Percentiles rank a stretch among this genome's conserved stretches.
Evolutionary conservation across 2,888 invertebrate species (phyloP).

Genomic region (Trachelus tabidus): DNA sequence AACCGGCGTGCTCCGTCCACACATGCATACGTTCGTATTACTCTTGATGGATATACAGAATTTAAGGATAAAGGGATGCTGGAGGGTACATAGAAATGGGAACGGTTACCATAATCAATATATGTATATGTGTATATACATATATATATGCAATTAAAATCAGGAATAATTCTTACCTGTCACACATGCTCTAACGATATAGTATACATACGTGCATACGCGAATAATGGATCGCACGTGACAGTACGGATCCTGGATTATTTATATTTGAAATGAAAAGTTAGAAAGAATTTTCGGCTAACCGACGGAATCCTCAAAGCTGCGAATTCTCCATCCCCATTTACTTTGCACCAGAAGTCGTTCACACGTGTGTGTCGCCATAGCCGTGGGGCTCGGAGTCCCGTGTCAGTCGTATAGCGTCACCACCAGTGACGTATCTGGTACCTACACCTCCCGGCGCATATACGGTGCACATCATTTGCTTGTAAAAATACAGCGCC

Average conservation of each 20-base stretch:
- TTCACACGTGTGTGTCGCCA: not conserved
- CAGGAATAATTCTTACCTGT: not conserved
- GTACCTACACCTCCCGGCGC: not conserved
- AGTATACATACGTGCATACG: not conserved
- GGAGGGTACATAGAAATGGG: not conserved
- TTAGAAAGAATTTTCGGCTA: not conserved
- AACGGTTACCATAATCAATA: not conserved
- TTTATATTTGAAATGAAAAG: not conserved
- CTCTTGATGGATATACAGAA: not conserved
- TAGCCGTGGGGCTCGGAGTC: not conserved
- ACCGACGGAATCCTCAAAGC: not conserved
- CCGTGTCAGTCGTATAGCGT: not conserved
- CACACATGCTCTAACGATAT: not conserved
- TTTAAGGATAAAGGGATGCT: not conserved
- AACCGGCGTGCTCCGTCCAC: not conserved
- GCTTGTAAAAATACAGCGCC: constrained; percentile 57
- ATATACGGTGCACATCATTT: constrained; percentile 43
- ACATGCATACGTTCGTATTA: not conserved
- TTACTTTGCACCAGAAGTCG: not conserved
- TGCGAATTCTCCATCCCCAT: not conserved
- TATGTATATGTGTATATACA: too few species aligned
- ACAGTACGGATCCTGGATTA: not conserved
- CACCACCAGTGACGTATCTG: not conserved
- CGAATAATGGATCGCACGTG: not conserved
- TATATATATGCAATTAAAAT: too few species aligned